Conservation (phyloP, 2,797 vertebrate genomes). For the Hippocampus kuda region DNA sequence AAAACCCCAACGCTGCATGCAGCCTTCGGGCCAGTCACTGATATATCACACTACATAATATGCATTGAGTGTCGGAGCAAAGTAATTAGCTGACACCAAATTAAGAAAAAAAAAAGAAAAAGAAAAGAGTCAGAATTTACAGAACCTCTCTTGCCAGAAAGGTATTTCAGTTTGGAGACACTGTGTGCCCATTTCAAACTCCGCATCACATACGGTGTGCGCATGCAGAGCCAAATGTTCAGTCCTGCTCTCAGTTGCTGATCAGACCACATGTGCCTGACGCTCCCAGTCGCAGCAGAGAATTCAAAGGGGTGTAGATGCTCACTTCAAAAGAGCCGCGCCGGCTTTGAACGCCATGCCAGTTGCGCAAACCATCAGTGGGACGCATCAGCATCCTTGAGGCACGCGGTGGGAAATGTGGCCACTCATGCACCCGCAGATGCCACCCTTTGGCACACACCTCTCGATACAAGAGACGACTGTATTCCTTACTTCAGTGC, state of each 20-base stretch:
- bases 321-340: constrained; percentile 47
- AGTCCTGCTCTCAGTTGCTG: constrained; percentile 34
- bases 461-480: constrained; percentile 22
- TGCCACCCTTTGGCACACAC: constrained; percentile 31
- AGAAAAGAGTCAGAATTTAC: not conserved
- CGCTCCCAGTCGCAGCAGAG: constrained; percentile 42
- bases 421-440: constrained; percentile 30
- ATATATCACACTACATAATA: constrained; percentile 52
- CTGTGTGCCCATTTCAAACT: constrained; percentile 25
- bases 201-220: constrained; percentile 14
- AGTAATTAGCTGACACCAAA: not conserved
- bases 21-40: constrained; percentile 45
- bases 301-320: constrained; percentile 42
- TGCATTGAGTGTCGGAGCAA: constrained; percentile 32
- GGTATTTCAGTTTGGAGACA: constrained; percentile 19
- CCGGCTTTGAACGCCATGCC: constrained; percentile 54
- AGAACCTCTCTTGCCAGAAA: constrained; percentile 16
- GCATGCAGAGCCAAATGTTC: constrained; percentile 27
- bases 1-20: constrained; percentile 43
- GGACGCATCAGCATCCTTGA: constrained; percentile 39
- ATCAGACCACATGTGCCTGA: constrained; percentile 36
- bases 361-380: constrained; percentile 45
- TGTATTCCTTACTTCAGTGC: not conserved
- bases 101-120: not conserved
- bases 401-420: constrained; percentile 35